Evolutionary conservation across 1,140 invertebrate genomes (phyloP).

Genomic region (Musca domestica): DNA sequence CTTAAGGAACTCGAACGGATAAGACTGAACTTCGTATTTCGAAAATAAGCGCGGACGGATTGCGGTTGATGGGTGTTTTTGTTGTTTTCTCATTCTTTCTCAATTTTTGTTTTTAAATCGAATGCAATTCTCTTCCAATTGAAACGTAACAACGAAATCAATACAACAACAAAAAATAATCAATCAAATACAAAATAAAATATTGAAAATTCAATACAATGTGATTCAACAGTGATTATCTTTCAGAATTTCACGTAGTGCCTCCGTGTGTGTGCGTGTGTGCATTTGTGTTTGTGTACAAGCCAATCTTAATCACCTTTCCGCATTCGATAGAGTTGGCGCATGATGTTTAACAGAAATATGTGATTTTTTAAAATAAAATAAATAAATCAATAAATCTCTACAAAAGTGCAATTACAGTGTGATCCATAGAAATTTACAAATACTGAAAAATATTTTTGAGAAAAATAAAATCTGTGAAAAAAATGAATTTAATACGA

Average conservation of each 20-base stretch:
- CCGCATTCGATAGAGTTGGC: too few species aligned
- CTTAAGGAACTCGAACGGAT: conserved; percentile 12
- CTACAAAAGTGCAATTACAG: background rate
- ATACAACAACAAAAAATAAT: background rate
- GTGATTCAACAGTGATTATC: too few species aligned
- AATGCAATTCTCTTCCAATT: background rate
- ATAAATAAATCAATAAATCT: background rate
- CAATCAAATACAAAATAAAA: too few species aligned
- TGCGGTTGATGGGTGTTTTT: background rate
- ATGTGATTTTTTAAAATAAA: background rate
- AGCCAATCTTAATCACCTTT: too few species aligned
- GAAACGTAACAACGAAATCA: background rate
- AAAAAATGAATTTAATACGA: conserved; percentile 8
- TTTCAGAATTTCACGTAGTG: too few species aligned
- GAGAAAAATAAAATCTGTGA: background rate
- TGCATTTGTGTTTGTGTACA: too few species aligned
- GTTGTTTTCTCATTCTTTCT: background rate
- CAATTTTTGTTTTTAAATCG: background rate
- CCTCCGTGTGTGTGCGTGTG: too few species aligned
- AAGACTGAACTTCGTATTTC: conserved; percentile 1
- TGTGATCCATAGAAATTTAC: background rate
- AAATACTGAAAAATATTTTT: background rate
- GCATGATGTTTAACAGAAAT: background rate
- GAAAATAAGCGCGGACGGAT: background rate
- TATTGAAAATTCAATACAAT: too few species aligned